Evolutionary conservation across 1,140 invertebrate genomes (phyloP).

Genomic region (Ceratina australensis): DNA sequence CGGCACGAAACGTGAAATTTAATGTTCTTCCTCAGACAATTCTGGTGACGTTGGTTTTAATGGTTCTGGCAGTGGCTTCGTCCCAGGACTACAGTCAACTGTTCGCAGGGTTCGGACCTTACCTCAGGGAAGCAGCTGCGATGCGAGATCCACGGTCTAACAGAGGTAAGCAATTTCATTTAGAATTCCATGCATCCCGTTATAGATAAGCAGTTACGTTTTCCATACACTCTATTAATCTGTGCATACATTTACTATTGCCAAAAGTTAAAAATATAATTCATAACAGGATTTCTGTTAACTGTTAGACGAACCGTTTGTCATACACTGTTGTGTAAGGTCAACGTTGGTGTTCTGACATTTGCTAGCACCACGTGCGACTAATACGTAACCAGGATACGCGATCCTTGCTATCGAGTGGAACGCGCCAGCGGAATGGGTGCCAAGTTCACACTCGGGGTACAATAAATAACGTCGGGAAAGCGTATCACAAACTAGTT

Average conservation of each 20-base stretch:
- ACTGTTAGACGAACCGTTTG: neutral
- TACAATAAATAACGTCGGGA: constrained; percentile 41
- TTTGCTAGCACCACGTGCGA: constrained; percentile 12
- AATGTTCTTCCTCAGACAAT: constrained; percentile 66
- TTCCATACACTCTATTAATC: neutral
- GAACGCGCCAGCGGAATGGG: constrained; percentile 36
- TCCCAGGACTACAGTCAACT: constrained; percentile 73
- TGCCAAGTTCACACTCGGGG: constrained; percentile 57
- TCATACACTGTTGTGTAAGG: neutral
- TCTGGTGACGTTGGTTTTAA: constrained; percentile 67
- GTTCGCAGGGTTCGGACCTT: constrained; percentile 73
- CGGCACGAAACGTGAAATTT: too few species aligned
- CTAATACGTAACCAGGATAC: constrained; percentile 43
- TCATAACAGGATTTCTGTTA: too few species aligned
- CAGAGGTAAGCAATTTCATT: constrained; percentile 63
- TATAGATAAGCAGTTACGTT: constrained; percentile 15
- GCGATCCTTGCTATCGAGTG: constrained; percentile 37
- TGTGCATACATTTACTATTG: too few species aligned
- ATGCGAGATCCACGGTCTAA: constrained; percentile 76
- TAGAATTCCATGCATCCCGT: neutral
- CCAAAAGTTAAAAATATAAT: too few species aligned
- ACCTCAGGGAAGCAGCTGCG: constrained; percentile 58
- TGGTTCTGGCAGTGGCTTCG: constrained; percentile 60
- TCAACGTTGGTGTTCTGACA: constrained; percentile 7
- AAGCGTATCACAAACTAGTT: constrained; percentile 4